Evolutionary conservation across 2,797 vertebrate species (phyloP), one percentile per base, ranked within the genome.

Genomic region (Muscicapa comitata): DNA sequence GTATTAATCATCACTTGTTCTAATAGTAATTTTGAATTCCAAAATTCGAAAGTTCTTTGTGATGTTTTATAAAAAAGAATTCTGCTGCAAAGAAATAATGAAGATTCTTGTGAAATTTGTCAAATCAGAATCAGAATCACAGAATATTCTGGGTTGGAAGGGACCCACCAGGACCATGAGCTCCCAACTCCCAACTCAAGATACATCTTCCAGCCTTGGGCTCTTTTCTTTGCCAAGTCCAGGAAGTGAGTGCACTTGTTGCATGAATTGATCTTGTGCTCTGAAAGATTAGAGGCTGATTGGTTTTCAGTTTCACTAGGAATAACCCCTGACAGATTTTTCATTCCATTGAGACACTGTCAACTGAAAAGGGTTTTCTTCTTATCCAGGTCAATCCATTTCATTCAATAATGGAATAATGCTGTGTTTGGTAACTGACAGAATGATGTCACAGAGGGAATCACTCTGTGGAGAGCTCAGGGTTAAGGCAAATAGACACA

Each of bases 1-100:
- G 2, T 17, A 7, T 10, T 28, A n/a, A 28, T 59, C 0, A 0
- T 28, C 16, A 45, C 10, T 13, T 0, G 0, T 38, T 51, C 38
- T 24, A 31, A 11, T 11, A 18, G 21, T 4, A 37, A 51, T 67
- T 67, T 59, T 67, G 0, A 7, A 9, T 59, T 85, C 33, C 24
- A 53, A 67, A 59, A 59, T 20, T 38, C 6, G 15, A 29, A 67
- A 24, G 10, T 4, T 23, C 6, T 45, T 14, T 4, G 3, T 45
- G 19, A 13, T 76, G 38, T 2, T 45, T 17, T n/a, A 11, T 17
- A 29, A 38, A 13, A 24, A 67, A 13, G 7, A 45, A 67, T 33
- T 59, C 10, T 9, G 3, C 20, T 29, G 24, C 12, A 59, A 45
- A 59, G 16, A 53, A 59, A 45, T 19, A 33, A 29, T 8, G 47